Conservation (phyloP, 2,888 invertebrate species). For the Zele albiditarsus region DNA sequence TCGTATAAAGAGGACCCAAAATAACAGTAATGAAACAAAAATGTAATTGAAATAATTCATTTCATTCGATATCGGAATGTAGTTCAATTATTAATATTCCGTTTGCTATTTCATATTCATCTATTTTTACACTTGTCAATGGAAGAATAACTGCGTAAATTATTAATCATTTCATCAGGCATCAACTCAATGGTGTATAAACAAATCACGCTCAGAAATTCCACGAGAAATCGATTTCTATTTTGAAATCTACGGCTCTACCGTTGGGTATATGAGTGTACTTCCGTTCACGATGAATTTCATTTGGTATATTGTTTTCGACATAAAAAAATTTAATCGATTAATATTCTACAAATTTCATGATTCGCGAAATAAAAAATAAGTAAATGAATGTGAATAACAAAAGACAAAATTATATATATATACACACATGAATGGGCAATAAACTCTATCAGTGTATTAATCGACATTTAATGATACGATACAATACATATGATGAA, state of each 20-base stretch:
- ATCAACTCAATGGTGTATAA: background rate
- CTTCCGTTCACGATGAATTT: conserved; percentile 17
- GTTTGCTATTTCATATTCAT: background rate
- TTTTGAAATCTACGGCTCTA: conserved; percentile 51
- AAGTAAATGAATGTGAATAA: no score
- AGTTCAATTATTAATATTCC: no score
- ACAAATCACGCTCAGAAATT: conserved; percentile 23
- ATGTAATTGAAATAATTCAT: no score
- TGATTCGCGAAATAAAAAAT: background rate
- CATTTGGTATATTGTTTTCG: conserved; percentile 20
- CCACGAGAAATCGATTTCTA: conserved; percentile 52
- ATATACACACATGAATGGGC: no score
- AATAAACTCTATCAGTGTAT: no score
- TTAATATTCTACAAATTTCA: background rate
- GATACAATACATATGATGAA: no score
- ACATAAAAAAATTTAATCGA: background rate
- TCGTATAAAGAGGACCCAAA: no score
- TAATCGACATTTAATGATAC: no score
- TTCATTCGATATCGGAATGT: no score
- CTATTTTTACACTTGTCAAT: background rate
- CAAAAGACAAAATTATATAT: no score
- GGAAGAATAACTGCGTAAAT: background rate
- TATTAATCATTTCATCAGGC: background rate
- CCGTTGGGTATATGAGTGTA: background rate
- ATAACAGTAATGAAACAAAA: no score